Conservation (phyloP, 2,888 invertebrate genomes). For the Venusia cambrica region DNA sequence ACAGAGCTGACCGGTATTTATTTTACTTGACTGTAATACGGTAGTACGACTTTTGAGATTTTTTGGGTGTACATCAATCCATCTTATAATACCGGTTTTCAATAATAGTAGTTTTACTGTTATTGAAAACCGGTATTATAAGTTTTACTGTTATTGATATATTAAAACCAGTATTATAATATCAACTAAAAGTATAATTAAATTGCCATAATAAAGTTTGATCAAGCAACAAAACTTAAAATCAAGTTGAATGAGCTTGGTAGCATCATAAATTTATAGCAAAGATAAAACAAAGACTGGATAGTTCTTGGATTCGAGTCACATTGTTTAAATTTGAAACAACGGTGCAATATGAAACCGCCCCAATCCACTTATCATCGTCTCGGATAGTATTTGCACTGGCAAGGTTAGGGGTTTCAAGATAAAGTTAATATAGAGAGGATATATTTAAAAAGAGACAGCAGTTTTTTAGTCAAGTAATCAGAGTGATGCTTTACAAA, state of each 20-base stretch:
- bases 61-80: too few species aligned
- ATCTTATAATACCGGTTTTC: too few species aligned
- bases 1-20: too few species aligned
- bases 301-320: slow-evolving; percentile 37
- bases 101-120: too few species aligned
- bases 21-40: too few species aligned
- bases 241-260: too few species aligned
- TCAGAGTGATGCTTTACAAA: background rate
- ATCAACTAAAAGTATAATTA: too few species aligned
- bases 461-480: background rate
- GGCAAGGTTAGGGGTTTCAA: slow-evolving; percentile 35
- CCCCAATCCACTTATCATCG: slow-evolving; percentile 62
- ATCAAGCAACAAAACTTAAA: slow-evolving; percentile 4
- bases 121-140: too few species aligned
- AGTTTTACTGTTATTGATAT: too few species aligned
- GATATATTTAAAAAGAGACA: slow-evolving; percentile 20
- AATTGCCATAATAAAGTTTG: background rate
- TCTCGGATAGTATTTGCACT: slow-evolving; percentile 44
- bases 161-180: too few species aligned
- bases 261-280: too few species aligned
- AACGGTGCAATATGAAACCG: slow-evolving; percentile 45
- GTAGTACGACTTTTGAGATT: too few species aligned
- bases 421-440: slow-evolving; percentile 25
- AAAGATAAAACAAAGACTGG: slow-evolving; percentile 32
- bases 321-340: slow-evolving; percentile 62